Conservation (phyloP, 2,113 vertebrate species). For the Calidris pugnax region DNA sequence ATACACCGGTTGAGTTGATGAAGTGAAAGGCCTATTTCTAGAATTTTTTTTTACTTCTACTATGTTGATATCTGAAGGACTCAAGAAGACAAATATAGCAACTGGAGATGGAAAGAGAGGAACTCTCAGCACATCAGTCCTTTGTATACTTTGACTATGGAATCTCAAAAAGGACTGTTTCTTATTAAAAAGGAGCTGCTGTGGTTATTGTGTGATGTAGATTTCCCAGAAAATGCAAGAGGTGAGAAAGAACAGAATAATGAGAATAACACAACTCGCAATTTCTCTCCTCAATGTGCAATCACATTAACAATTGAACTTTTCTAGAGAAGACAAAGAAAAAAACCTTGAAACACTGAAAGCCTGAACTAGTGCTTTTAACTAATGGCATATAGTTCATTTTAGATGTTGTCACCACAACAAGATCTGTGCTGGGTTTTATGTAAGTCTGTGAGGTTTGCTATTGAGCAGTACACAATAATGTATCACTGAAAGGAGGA, state of each 20-base stretch:
- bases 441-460: background rate
- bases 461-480: background rate
- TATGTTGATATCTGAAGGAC: background rate
- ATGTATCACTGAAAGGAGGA: background rate
- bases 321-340: background rate
- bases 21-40: background rate
- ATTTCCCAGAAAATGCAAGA: slow-evolving; percentile 30
- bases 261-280: background rate
- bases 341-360: background rate
- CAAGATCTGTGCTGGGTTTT: background rate
- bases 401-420: background rate
- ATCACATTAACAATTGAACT: background rate
- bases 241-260: background rate
- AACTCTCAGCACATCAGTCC: background rate
- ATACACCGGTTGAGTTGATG: background rate
- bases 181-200: background rate
- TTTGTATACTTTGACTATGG: background rate
- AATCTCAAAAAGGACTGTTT: background rate
- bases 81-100: slow-evolving; percentile 9
- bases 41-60: slow-evolving; percentile 9
- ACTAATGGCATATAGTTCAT: background rate
- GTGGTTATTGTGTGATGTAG: background rate
- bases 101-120: slow-evolving; percentile 9
- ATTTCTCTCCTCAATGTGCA: background rate
- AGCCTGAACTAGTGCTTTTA: background rate